Conservation (phyloP, 2,113 vertebrate species). For the Chionis minor region DNA sequence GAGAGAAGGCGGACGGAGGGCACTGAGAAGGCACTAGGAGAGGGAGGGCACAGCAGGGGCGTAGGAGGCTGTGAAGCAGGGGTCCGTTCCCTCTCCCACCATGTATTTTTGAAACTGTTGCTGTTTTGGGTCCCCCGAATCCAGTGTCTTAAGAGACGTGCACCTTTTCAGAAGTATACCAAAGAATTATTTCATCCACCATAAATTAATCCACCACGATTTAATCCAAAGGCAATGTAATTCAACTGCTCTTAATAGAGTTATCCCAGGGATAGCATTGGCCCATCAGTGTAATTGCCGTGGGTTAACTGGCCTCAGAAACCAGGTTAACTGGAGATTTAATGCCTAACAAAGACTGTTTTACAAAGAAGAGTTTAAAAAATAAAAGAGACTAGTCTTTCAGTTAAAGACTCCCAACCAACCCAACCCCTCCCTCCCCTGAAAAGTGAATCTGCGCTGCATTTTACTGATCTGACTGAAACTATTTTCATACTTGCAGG, state of each 20-base stretch:
- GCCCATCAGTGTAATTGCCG: not conserved
- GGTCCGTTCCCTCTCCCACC: not conserved
- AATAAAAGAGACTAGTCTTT: not conserved
- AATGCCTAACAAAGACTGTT: not conserved
- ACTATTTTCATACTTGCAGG: not conserved
- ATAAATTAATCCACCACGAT: not conserved
- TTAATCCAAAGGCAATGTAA: not conserved
- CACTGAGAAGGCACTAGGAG: not conserved
- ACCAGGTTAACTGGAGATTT: not conserved
- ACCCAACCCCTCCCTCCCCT: fast-evolving
- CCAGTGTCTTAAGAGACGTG: not conserved
- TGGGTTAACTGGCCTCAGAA: not conserved
- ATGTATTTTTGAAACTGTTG: not conserved
- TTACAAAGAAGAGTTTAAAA: not conserved
- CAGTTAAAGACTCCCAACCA: not conserved
- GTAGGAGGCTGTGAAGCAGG: not conserved
- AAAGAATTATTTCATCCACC: not conserved
- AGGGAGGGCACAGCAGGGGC: not conserved
- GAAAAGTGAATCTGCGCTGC: not conserved
- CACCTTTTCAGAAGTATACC: not conserved
- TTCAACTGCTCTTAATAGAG: not conserved
- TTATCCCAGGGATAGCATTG: not conserved
- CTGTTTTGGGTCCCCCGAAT: not conserved
- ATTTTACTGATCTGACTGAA: not conserved
- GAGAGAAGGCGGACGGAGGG: not conserved